These are phyloP conservation scores for Xiphophorus maculatus DNA, from an alignment of 2,113 vertebrate species.

Conservation along the genomic window DNA sequence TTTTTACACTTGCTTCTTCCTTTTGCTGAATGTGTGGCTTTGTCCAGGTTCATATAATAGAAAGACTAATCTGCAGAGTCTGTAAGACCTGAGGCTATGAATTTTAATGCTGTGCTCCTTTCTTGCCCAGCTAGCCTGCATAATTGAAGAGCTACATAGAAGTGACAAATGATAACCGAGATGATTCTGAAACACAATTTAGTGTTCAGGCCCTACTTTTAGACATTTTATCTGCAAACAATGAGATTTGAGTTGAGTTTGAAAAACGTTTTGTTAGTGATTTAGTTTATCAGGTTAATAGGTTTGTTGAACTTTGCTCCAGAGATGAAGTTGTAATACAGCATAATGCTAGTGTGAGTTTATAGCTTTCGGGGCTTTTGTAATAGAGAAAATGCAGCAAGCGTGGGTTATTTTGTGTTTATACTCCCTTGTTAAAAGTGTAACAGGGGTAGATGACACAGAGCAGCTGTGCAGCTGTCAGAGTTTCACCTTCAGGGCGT, in stretches of 20 bases:
- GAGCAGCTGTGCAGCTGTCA: slow-evolving; percentile 48
- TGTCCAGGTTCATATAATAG: slow-evolving; percentile 43
- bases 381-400: background rate
- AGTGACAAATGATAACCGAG: background rate
- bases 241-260: background rate
- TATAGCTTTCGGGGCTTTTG: background rate
- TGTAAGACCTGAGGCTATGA: slow-evolving; percentile 21
- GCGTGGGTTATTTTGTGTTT: background rate
- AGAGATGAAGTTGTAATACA: background rate
- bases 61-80: slow-evolving; percentile 40
- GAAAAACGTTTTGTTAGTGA: background rate
- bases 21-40: slow-evolving; percentile 27
- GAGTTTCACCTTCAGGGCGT: slow-evolving; percentile 49
- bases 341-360: background rate
- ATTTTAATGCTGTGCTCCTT: slow-evolving; percentile 47
- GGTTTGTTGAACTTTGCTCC: background rate
- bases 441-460: slow-evolving; percentile 21
- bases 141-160: background rate
- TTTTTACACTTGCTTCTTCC: slow-evolving; percentile 19
- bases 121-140: slow-evolving; percentile 25
- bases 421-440: slow-evolving; percentile 17
- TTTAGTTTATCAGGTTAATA: background rate
- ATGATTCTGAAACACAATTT: background rate
- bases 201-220: background rate
- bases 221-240: too few species aligned